Evolutionary conservation across 2,797 vertebrate genomes (phyloP).

Genomic region (Lutjanus argentimaculatus): DNA sequence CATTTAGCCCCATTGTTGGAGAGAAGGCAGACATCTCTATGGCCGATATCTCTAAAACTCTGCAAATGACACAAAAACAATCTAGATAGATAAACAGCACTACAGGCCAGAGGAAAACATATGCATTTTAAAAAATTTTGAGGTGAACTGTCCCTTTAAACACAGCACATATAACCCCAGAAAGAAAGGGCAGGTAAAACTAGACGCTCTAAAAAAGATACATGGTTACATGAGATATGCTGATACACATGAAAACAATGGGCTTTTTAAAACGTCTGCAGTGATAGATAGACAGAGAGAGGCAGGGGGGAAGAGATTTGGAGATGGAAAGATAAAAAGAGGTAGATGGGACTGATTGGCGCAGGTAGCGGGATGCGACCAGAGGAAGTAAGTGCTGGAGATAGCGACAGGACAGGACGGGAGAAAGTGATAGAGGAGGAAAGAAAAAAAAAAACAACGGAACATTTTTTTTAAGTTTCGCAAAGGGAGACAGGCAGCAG

Average conservation of each 20-base stretch:
- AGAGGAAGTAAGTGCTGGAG: conserved; percentile 80
- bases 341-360: conserved; percentile 82
- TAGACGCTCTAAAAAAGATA: conserved; percentile 54
- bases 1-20: conserved; percentile 13
- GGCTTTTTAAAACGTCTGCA: conserved; percentile 78
- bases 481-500: conserved; percentile 77
- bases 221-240: conserved; percentile 76
- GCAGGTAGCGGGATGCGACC: conserved; percentile 80
- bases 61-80: too few relatives aligned
- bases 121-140: too few relatives aligned
- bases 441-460: conserved; percentile 79
- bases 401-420: conserved; percentile 73
- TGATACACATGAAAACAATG: conserved; percentile 85
- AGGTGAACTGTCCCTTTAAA: too few relatives aligned
- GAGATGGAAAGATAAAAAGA: conserved; percentile 83
- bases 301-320: conserved; percentile 81
- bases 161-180: conserved; percentile 7
- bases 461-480: conserved; percentile 83
- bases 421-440: conserved; percentile 84
- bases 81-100: too few relatives aligned
- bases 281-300: conserved; percentile 52
- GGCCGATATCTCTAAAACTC: too few relatives aligned
- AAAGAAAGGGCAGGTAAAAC: conserved; percentile 57
- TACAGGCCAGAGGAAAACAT: too few relatives aligned
- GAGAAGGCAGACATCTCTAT: too few relatives aligned